These are phyloP conservation scores for Apostichopus leukothele DNA, from an alignment of 53 echinoderm and acorn worm species.

Conservation along the genomic window DNA sequence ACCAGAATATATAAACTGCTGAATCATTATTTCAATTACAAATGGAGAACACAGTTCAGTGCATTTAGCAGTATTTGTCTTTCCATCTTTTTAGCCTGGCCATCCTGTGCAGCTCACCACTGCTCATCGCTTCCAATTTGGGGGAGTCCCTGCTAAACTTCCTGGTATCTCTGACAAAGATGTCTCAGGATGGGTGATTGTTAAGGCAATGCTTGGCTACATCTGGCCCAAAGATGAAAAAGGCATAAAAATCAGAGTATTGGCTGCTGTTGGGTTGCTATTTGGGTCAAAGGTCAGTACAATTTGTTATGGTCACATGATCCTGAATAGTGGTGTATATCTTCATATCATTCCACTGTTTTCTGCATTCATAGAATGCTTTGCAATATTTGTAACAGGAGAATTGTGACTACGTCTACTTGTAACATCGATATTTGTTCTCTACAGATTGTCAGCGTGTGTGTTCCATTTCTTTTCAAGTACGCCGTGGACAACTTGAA, in stretches of 20 bases:
- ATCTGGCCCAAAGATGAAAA: slow-evolving; percentile 94
- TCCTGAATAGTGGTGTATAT: background rate
- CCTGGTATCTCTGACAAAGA: slow-evolving; percentile 41
- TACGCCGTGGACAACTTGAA: slow-evolving; percentile 90
- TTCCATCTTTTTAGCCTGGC: background rate
- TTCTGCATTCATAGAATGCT: background rate
- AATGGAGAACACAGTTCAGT: background rate
- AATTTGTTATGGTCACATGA: background rate
- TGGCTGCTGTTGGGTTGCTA: slow-evolving; percentile 76
- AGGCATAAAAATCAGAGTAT: slow-evolving; percentile 80
- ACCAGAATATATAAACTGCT: too few relatives aligned
- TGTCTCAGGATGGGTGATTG: slow-evolving; percentile 75
- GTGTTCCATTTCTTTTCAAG: slow-evolving; percentile 96
- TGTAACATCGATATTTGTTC: background rate
- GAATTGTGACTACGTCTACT: background rate
- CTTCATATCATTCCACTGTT: background rate
- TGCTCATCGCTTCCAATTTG: slow-evolving; percentile 37
- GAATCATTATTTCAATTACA: too few relatives aligned
- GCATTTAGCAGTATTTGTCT: background rate
- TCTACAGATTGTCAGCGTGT: slow-evolving; percentile 79
- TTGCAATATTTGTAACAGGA: background rate
- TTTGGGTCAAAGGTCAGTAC: slow-evolving; percentile 80
- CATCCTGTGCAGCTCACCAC: slow-evolving; percentile 18
- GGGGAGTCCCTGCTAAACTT: slow-evolving; percentile 38
- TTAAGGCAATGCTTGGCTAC: slow-evolving; percentile 82